Base-by-base conservation (phyloP, 35 echinoderm and acorn worm species). In the Anneissia japonica region DNA sequence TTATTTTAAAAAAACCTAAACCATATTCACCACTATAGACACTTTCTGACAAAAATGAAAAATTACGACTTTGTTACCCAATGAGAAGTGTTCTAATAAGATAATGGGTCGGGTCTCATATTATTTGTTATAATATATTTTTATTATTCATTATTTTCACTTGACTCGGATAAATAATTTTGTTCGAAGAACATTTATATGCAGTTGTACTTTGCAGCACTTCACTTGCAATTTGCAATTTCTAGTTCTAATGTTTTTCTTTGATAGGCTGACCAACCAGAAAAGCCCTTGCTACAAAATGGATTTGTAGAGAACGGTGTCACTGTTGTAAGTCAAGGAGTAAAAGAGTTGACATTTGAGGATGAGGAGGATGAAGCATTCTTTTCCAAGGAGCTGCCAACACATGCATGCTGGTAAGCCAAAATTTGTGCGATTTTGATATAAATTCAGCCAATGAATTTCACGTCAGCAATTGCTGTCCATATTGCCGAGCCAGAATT, bases 281-380 rank as follows among this genome's bases (percentile, higher is more conserved):
- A 86, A 17, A 79, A 84, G 73, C 34, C 37, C 17, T 81, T 39
- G 35, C n/a, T n/a, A n/a, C 79, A 81, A 26, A 94, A 94, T 90
- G 92, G 92, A 16, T 86, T 93, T 88, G 84, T 74, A 35, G 91
- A 93, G 77, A 73, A 93, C 14, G 73, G 77, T 23, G 94, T 90
- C 10, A 81, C 85, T 12, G 87, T 77, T 0, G 91, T 86, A 0
- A 85, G 72, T 17, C 91, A 97, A 39, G 85, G 82, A 40, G 88
- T 93, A 45, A 93, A 93, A 75, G 94, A 97, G 46, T 74, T 97
- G 55, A 97, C 87, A 14, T 97, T 97, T 97, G 94, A 97, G 79
- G 94, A 97, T 79, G 93, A 96, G 73, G 94, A 97, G 39, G 94
- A 97, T 32, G 91, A 88, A 34, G 79, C 91, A 0, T 91, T 85